Evolutionary conservation across 1,140 invertebrate species (phyloP).

Genomic region (Bombus vancouverensis): DNA sequence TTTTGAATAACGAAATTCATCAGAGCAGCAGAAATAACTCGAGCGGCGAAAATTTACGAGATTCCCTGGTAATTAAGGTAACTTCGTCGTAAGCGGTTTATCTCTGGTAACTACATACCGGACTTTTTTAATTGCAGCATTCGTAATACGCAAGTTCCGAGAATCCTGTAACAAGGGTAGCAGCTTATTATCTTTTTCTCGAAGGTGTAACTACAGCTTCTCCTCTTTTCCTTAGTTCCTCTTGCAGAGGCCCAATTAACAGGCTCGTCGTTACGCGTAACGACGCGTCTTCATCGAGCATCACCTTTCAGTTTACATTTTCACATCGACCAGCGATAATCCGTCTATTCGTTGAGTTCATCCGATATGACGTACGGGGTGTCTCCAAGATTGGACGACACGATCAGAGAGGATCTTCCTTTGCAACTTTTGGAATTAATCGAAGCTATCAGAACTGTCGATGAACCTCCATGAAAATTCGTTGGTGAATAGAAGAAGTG

Average conservation of each 20-base stretch:
- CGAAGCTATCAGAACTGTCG: too few species aligned
- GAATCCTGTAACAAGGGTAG: too few species aligned
- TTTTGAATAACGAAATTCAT: not conserved
- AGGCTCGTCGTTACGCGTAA: not conserved
- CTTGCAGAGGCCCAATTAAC: not conserved
- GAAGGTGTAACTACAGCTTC: not conserved
- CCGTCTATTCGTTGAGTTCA: not conserved
- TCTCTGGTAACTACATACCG: not conserved
- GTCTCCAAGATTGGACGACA: not conserved
- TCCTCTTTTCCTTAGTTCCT: not conserved
- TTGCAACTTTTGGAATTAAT: not conserved
- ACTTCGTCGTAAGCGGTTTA: slow-evolving; percentile 18
- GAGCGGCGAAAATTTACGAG: not conserved
- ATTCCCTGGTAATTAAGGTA: not conserved
- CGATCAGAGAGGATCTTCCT: not conserved
- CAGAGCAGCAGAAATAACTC: not conserved
- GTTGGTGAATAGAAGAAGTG: not conserved
- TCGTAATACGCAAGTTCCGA: not conserved
- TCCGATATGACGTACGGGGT: not conserved
- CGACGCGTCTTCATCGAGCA: not conserved
- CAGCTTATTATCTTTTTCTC: not conserved
- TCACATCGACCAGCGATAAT: not conserved
- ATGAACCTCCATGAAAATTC: not conserved
- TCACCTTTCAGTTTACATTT: not conserved
- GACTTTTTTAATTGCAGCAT: slow-evolving; percentile 5